Evolutionary conservation across 2,113 vertebrate species (phyloP).

Genomic region (Tyto alba): DNA sequence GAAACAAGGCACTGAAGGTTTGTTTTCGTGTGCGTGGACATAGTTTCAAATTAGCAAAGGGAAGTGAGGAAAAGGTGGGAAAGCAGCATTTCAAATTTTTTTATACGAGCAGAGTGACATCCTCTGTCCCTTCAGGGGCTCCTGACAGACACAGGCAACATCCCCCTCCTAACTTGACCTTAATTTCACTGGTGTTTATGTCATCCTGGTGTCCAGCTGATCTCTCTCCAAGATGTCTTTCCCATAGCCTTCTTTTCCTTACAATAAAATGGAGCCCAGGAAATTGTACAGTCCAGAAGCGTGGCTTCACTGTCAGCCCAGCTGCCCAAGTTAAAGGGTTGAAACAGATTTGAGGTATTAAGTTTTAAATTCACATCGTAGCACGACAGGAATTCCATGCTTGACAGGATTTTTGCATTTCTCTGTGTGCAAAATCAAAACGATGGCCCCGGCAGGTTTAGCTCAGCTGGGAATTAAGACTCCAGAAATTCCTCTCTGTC

Average conservation of each 20-base stretch:
- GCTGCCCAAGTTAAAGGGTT: background rate
- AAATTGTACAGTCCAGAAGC: background rate
- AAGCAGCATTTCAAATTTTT: background rate
- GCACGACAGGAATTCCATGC: background rate
- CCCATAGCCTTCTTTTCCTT: background rate
- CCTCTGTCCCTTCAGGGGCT: background rate
- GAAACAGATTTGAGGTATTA: background rate
- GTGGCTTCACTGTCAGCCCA: background rate
- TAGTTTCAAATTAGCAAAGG: background rate
- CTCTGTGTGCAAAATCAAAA: background rate
- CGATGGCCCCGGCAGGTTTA: background rate
- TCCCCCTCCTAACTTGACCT: background rate
- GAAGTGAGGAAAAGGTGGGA: background rate
- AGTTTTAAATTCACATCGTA: background rate
- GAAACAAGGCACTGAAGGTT: background rate
- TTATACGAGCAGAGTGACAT: rapidly evolving
- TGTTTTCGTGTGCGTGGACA: background rate
- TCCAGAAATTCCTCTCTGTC: background rate
- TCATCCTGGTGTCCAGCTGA: background rate
- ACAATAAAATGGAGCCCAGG: background rate
- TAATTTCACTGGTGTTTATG: background rate
- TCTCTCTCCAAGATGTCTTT: background rate
- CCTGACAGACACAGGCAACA: background rate
- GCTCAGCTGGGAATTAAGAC: background rate
- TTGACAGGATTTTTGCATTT: background rate